Percentiles rank a stretch among this genome's conserved stretches.
Evolutionary conservation across 2,888 invertebrate species (phyloP).

Genomic region (Polylopha cassiicola): DNA sequence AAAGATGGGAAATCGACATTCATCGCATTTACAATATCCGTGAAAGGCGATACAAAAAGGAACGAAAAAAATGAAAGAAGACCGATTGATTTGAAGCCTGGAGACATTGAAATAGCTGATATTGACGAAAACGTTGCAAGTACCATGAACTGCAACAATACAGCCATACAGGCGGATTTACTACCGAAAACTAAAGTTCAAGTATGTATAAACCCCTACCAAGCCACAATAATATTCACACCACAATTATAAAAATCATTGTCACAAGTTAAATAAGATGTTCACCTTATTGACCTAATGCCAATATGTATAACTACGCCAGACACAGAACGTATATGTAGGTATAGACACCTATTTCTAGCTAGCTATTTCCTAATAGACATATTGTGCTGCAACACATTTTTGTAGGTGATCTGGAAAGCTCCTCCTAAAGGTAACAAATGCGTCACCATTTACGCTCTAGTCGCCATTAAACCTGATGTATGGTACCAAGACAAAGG

Average conservation of each 20-base stretch:
- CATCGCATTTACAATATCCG: conserved; percentile 62
- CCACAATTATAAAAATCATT: no score
- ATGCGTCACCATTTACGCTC: conserved; percentile 61
- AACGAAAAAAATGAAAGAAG: conserved; percentile 53
- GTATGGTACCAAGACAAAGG: conserved; percentile 63
- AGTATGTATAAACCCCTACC: conserved; percentile 36
- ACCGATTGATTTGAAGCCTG: conserved; percentile 44
- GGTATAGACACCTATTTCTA: no score
- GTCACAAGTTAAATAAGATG: no score
- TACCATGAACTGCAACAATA: conserved; percentile 49
- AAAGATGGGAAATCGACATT: conserved; percentile 47
- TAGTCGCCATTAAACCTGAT: conserved; percentile 56
- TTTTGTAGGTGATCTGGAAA: conserved; percentile 51
- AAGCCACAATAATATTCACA: no score
- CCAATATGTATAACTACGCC: no score
- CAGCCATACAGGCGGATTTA: conserved; percentile 55
- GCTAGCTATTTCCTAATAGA: no score
- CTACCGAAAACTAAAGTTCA: conserved; percentile 54
- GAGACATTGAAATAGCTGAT: no score
- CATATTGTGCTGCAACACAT: no score
- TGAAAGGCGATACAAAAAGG: conserved; percentile 42
- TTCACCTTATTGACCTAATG: no score
- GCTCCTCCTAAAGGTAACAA: conserved; percentile 59
- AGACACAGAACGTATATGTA: no score
- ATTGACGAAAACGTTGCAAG: conserved; percentile 34